Base-by-base conservation (phyloP, 2,888 invertebrate genomes). In the Sylvicola cinctus region DNA sequence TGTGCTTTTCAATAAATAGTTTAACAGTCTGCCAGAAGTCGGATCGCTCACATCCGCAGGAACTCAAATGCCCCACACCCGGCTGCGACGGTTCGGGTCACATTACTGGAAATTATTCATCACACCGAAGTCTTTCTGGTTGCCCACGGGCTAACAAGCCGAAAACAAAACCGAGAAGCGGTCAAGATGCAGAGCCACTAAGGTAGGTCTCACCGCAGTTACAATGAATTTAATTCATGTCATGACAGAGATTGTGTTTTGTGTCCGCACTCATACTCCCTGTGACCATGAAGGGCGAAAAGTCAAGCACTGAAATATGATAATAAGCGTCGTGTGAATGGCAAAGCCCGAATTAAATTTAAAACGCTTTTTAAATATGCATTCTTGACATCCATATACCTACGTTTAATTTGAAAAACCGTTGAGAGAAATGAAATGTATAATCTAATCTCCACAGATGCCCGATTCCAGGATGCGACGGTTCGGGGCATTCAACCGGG, bases 21-120 rank as follows among this genome's bases (percentile, higher is more conserved):
- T 61, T 77, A 44, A 71, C 75, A 40, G 77, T 77, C 40, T 78
- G 77, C 57, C 76, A 76, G 42, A 65, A 77, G 48, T 69, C 73
- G 37, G 79, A 79, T 57, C 70, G 78, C 45, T 70, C 74, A 32
- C 77, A 77, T 54, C 79, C 79, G 4, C 79, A 80, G 54, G 80
- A 80, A 60, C 63, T 80, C 43, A 85, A 84, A 60, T 87, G 85
- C 54, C 85, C 85, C 7, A 85, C 85, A 0, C 83, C 83, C 1
- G 87, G 85, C 28, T 88, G 88, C 57, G 87, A 88, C 52, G 88
- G 88, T 26, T 84, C 85, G 29, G 90, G 90, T 31, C 90, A 90
- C 62, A 83, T 87, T 42, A 88, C 88, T 20, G 88, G 88, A 37
- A 90, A 88, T 64, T 90, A 90, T 60, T 83, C 88, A 33, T 87